These are phyloP conservation scores for Ericerus pela DNA, from an alignment of 1,140 invertebrate genomes.

Conservation along the genomic window DNA sequence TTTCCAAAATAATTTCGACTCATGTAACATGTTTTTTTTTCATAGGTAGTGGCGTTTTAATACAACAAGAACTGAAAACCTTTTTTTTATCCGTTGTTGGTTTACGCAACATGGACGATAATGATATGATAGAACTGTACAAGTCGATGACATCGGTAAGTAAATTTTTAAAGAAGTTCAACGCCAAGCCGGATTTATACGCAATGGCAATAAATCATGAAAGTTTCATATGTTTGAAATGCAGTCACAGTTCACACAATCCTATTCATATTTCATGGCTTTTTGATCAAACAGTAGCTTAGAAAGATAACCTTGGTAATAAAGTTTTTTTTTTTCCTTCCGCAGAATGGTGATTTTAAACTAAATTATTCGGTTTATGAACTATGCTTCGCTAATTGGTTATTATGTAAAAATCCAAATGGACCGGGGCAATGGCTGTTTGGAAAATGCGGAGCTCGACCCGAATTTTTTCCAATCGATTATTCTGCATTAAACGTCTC, in stretches of 20 bases:
- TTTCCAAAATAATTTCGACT: too few relatives aligned
- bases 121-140: constrained; percentile 47
- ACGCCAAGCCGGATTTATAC: too few relatives aligned
- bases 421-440: constrained; percentile 55
- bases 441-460: constrained; percentile 39
- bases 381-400: constrained; percentile 52
- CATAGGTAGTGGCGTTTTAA: constrained; percentile 42
- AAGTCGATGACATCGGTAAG: constrained; percentile 51
- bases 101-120: constrained; percentile 40
- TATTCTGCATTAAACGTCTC: constrained; percentile 54
- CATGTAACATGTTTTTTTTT: too few relatives aligned
- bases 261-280: too few relatives aligned
- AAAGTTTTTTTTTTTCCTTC: too few relatives aligned
- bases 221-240: too few relatives aligned
- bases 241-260: too few relatives aligned
- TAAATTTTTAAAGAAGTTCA: too few relatives aligned
- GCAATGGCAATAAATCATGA: too few relatives aligned
- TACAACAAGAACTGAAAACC: constrained; percentile 41
- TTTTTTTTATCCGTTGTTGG: constrained; percentile 54
- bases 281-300: too few relatives aligned
- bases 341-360: constrained; percentile 49
- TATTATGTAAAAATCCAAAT: constrained; percentile 51
- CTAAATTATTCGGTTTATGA: constrained; percentile 46
- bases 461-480: constrained; percentile 50
- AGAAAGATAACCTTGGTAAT: too few relatives aligned